A percentile compares a stretch with the other conserved stretches of the same genome.
Conservation (phyloP, 1,140 invertebrate genomes). For the Brachionus sp. region DNA sequence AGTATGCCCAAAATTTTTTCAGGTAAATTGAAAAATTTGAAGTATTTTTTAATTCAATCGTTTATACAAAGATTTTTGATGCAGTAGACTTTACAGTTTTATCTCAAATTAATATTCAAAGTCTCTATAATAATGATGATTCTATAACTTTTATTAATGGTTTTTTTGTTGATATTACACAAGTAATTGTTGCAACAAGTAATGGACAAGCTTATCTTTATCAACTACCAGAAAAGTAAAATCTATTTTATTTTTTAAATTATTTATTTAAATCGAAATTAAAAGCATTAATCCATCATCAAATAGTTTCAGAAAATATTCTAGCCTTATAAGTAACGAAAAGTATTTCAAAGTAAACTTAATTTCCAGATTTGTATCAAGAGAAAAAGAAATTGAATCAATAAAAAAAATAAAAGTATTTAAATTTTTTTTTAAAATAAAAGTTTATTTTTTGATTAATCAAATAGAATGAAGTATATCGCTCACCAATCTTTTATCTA, state of each 20-base stretch:
- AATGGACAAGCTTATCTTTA: constrained; percentile 6
- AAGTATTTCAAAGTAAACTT: background rate
- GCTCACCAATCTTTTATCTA: background rate
- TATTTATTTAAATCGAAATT: background rate
- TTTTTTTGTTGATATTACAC: background rate
- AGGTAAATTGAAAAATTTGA: constrained; percentile 65
- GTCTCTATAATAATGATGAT: background rate
- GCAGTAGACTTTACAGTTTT: constrained; percentile 43
- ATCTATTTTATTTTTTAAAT: background rate
- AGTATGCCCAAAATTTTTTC: constrained; percentile 93
- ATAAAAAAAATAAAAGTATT: background rate
- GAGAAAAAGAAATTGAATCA: background rate
- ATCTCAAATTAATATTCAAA: constrained; percentile 15
- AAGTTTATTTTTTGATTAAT: too few species aligned
- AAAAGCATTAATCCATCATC: constrained; percentile 13
- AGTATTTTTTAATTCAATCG: background rate
- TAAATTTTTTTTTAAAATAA: background rate
- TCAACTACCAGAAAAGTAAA: constrained; percentile 33
- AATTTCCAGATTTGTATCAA: background rate
- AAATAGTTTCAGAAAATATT: background rate
- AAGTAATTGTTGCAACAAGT: background rate
- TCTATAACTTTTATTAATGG: background rate
- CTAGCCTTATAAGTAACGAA: background rate
- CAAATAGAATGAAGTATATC: background rate
- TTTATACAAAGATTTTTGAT: constrained; percentile 31